phyloP scores from a whole-genome alignment of 2,888 invertebrate genomes.

The Loripinus fragilis region DNA sequence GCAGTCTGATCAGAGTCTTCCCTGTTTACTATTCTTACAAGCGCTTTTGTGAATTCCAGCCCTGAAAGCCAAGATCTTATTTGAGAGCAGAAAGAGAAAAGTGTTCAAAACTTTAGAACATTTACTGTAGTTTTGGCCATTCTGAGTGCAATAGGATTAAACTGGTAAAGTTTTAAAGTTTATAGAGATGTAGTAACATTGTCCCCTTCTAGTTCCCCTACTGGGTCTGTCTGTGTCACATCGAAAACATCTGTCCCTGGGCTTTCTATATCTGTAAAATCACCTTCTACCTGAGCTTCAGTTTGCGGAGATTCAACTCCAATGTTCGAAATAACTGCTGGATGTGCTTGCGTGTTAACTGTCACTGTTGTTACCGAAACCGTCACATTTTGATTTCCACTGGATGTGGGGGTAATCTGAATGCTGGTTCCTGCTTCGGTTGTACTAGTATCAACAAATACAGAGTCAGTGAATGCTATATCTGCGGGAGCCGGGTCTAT shows the following conservation, averaged over 20 bases:
- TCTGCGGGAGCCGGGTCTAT: conserved; percentile 59
- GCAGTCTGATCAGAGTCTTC: too few relatives aligned
- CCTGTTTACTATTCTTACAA: too few relatives aligned
- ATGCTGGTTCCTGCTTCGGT: conserved; percentile 53
- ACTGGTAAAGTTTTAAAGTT: too few relatives aligned
- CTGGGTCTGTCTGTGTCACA: conserved; percentile 47
- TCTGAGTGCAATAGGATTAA: too few relatives aligned
- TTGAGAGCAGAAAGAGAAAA: too few relatives aligned
- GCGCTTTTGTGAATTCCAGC: too few relatives aligned
- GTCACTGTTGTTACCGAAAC: conserved; percentile 62
- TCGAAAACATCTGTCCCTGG: conserved; percentile 26
- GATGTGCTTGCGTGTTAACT: conserved; percentile 44
- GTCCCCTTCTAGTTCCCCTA: conserved; percentile 45
- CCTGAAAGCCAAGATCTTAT: too few relatives aligned
- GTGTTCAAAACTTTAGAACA: too few relatives aligned
- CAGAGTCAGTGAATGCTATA: conserved; percentile 66
- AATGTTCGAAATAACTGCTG: conserved; percentile 22
- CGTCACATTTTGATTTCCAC: conserved; percentile 58
- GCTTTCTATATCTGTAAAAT: background rate
- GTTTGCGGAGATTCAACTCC: conserved; percentile 9
- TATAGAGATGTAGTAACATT: conserved; percentile 34
- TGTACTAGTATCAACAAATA: conserved; percentile 54
- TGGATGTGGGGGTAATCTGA: conserved; percentile 45
- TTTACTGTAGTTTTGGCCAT: too few relatives aligned
- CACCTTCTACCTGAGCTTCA: conserved; percentile 1